phyloP scores from a whole-genome alignment of 2,113 vertebrate genomes.

The Papio anubis region DNA sequence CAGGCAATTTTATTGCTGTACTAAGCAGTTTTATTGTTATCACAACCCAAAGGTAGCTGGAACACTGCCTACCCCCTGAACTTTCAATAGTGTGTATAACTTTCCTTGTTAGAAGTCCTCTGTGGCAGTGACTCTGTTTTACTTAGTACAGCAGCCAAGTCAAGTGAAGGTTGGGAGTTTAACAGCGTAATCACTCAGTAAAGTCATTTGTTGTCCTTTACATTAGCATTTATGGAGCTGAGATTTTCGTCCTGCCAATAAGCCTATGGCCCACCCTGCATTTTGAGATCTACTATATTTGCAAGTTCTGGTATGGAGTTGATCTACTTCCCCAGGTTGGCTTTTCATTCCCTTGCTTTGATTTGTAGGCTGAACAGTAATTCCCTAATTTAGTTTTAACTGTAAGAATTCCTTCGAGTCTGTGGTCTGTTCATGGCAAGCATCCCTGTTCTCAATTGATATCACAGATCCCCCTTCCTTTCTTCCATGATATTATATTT shows the following conservation, averaged over 20 bases:
- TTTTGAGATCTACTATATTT: conserved; percentile 26
- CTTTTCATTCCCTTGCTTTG: conserved; percentile 41
- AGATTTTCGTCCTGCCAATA: neutral
- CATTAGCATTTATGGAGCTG: neutral
- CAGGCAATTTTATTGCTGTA: neutral
- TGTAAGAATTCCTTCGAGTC: conserved; percentile 25
- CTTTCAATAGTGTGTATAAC: neutral
- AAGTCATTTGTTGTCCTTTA: neutral
- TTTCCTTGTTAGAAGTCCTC: neutral
- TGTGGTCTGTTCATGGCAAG: conserved; percentile 32
- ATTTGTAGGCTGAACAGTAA: neutral
- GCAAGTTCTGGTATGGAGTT: neutral
- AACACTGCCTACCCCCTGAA: neutral
- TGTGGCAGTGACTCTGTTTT: neutral
- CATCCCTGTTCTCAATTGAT: neutral
- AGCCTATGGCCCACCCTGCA: neutral
- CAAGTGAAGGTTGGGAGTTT: neutral
- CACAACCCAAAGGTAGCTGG: neutral
- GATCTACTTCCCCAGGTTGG: neutral
- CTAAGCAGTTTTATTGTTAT: neutral
- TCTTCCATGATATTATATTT: neutral
- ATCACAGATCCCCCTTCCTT: neutral
- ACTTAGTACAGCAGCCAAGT: neutral
- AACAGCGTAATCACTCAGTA: neutral
- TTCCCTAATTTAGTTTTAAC: neutral